A percentile compares a stretch with the other conserved stretches of the same genome.
Evolutionary conservation across 2,113 vertebrate species (phyloP).

Genomic region (Trogon surrucura): DNA sequence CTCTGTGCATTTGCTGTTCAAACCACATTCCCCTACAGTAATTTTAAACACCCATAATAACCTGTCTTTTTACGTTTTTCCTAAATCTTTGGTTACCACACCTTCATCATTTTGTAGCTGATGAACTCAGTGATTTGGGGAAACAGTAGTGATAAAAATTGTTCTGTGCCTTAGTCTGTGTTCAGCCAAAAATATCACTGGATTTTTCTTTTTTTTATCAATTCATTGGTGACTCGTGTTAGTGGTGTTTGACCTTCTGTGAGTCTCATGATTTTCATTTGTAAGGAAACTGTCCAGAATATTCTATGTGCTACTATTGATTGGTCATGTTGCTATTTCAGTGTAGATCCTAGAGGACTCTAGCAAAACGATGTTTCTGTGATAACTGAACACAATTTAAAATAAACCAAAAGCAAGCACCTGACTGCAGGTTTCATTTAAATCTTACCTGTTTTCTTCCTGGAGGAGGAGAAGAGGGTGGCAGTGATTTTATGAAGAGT

Average conservation of each 20-base stretch:
- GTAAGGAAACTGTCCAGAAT: not conserved
- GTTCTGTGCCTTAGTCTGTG: not conserved
- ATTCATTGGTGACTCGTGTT: not conserved
- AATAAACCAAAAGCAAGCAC: not conserved
- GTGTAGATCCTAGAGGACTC: not conserved
- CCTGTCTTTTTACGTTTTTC: not conserved
- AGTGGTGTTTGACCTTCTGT: not conserved
- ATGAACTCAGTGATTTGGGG: not conserved
- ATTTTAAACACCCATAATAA: not conserved
- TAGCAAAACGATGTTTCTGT: not conserved
- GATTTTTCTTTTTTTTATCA: not conserved
- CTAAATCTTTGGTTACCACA: not conserved
- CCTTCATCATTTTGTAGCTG: not conserved
- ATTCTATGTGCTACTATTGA: not conserved
- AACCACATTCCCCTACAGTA: not conserved
- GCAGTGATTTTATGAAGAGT: not conserved
- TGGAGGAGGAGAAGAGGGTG: not conserved
- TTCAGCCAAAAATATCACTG: not conserved
- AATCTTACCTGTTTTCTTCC: not conserved
- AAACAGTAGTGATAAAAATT: not conserved
- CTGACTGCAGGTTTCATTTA: not conserved
- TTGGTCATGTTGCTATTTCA: not conserved
- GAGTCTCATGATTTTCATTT: not conserved
- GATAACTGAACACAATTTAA: not conserved
- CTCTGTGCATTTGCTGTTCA: not conserved